A percentile compares a stretch with the other conserved stretches of the same genome.
phyloP scores from a whole-genome alignment of 2,888 invertebrate genomes.

The Microplitis deprimator region DNA sequence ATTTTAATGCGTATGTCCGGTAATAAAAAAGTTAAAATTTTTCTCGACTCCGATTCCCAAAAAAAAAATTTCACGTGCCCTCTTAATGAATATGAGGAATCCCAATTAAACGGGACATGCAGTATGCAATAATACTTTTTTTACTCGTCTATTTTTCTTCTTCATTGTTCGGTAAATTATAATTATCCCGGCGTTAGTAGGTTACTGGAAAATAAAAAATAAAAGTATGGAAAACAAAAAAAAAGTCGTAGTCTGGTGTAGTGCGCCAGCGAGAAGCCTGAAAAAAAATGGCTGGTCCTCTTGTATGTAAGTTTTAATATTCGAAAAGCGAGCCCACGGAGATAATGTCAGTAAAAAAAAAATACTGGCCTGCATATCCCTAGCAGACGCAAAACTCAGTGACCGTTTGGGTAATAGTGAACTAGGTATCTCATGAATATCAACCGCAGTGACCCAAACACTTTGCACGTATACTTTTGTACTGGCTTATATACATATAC shows the following conservation, averaged over 20 bases:
- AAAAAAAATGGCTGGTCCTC: constrained; percentile 22
- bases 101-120: constrained; percentile 7
- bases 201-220: constrained; percentile 3
- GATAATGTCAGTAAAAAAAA: constrained; percentile 36
- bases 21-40: neutral
- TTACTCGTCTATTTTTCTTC: neutral
- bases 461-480: constrained; percentile 23
- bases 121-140: constrained; percentile 7
- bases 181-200: constrained; percentile 25
- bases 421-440: constrained; percentile 33
- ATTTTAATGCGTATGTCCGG: neutral
- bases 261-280: neutral
- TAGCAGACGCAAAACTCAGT: constrained; percentile 16
- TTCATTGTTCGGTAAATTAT: constrained; percentile 30
- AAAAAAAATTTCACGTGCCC: neutral
- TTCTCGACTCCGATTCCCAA: neutral
- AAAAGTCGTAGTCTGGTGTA: neutral
- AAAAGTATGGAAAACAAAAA: neutral
- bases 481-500: neutral
- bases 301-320: constrained; percentile 41
- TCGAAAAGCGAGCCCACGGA: constrained; percentile 32
- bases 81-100: neutral
- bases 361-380: neutral
- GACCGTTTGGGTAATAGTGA: constrained; percentile 22
- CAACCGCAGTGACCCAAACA: constrained; percentile 43